These are phyloP conservation scores for Etheostoma nigrum DNA, from an alignment of 2,797 vertebrate genomes.

Conservation along the genomic window DNA sequence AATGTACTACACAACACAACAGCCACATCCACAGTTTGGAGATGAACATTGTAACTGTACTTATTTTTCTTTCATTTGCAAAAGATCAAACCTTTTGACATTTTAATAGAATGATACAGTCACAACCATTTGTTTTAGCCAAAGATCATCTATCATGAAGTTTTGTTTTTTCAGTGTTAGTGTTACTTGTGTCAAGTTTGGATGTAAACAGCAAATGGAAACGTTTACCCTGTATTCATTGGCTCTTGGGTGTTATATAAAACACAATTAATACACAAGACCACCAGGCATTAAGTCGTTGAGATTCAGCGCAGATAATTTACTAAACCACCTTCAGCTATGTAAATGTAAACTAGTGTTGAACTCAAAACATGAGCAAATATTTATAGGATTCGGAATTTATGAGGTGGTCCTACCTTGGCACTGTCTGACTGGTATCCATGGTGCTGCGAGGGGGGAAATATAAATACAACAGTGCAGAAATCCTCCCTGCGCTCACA, in stretches of 20 bases:
- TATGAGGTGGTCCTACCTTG: conserved; percentile 77
- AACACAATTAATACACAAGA: conserved; percentile 49
- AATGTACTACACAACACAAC: conserved; percentile 70
- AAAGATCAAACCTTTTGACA: conserved; percentile 10
- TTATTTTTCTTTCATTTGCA: conserved; percentile 29
- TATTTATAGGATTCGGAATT: conserved; percentile 82
- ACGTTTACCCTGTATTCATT: conserved; percentile 20
- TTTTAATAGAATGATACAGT: conserved; percentile 1
- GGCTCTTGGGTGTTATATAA: conserved; percentile 44
- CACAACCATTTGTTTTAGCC: background rate
- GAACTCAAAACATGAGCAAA: conserved; percentile 78
- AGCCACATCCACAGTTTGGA: conserved; percentile 54
- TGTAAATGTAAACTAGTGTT: conserved; percentile 76
- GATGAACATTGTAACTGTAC: conserved; percentile 25
- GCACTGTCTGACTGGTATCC: conserved; percentile 75
- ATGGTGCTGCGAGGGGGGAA: conserved; percentile 76
- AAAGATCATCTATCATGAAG: background rate
- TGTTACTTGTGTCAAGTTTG: background rate
- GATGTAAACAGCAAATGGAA: conserved; percentile 21
- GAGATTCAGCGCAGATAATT: conserved; percentile 68
- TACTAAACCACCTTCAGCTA: conserved; percentile 75
- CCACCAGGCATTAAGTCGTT: conserved; percentile 52
- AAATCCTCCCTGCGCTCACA: conserved; percentile 65
- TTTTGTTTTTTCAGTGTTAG: background rate
- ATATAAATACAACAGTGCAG: conserved; percentile 78